These are phyloP conservation scores for Salminus brasiliensis DNA, from an alignment of 2,113 vertebrate species.

Conservation along the genomic window DNA sequence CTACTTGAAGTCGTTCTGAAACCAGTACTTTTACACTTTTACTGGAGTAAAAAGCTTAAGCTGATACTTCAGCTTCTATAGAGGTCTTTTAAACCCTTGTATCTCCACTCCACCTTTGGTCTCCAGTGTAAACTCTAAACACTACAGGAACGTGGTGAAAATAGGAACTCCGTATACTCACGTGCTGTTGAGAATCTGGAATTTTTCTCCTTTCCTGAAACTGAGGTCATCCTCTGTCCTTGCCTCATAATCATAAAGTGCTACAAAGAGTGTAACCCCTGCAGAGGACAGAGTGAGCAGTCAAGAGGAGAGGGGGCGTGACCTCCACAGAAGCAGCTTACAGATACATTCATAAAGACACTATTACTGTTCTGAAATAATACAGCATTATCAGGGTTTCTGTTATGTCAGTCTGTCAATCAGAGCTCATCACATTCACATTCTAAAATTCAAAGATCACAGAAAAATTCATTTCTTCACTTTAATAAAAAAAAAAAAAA, in stretches of 20 bases:
- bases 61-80: too few species aligned
- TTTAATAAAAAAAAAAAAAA: too few species aligned
- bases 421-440: background rate
- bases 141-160: background rate
- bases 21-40: too few species aligned
- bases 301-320: background rate
- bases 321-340: background rate
- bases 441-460: background rate
- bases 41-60: too few species aligned
- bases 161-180: constrained; percentile 83
- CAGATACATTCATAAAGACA: background rate
- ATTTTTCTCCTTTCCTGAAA: constrained; percentile 99
- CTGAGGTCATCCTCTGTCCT: constrained; percentile 98
- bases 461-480: too few species aligned
- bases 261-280: constrained; percentile 99
- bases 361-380: background rate
- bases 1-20: too few species aligned
- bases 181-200: constrained; percentile 99
- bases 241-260: constrained; percentile 98
- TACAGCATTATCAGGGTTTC: too few species aligned
- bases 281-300: constrained; percentile 46
- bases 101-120: too few species aligned
- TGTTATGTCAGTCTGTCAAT: background rate
- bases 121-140: too few species aligned
- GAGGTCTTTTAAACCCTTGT: too few species aligned